Evolutionary conservation across 2,113 vertebrate species (phyloP).

Genomic region (Muscicapa adusta): DNA sequence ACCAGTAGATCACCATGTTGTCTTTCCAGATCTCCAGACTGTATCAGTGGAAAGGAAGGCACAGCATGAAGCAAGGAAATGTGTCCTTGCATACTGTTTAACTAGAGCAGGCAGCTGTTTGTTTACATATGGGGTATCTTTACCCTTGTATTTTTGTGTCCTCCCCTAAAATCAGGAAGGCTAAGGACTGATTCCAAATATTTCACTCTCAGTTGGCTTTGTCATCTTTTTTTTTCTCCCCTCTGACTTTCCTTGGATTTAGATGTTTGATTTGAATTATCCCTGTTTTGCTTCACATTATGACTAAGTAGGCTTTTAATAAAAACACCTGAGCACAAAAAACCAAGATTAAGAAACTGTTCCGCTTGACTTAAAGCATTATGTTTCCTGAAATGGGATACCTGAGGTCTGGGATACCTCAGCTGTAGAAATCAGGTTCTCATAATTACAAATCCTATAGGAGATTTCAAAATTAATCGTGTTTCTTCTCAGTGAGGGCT

Average conservation of each 20-base stretch:
- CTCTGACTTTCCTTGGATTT: background rate
- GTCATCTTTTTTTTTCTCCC: fast-evolving
- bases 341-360: slow-evolving; percentile 2
- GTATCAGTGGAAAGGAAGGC: background rate
- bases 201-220: background rate
- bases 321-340: slow-evolving; percentile 31
- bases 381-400: background rate
- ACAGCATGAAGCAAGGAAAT: background rate
- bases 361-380: slow-evolving; percentile 5
- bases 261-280: background rate
- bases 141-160: background rate
- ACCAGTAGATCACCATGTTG: background rate
- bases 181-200: background rate
- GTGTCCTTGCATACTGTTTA: background rate
- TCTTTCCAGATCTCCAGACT: background rate
- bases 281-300: background rate
- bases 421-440: background rate
- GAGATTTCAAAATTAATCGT: background rate
- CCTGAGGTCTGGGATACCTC: background rate
- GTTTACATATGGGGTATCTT: background rate
- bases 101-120: background rate
- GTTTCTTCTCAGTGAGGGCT: background rate
- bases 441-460: background rate
- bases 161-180: background rate
- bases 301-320: background rate